These are phyloP conservation scores for Menura novaehollandiae DNA, from an alignment of 2,113 vertebrate genomes.

Conservation along the genomic window DNA sequence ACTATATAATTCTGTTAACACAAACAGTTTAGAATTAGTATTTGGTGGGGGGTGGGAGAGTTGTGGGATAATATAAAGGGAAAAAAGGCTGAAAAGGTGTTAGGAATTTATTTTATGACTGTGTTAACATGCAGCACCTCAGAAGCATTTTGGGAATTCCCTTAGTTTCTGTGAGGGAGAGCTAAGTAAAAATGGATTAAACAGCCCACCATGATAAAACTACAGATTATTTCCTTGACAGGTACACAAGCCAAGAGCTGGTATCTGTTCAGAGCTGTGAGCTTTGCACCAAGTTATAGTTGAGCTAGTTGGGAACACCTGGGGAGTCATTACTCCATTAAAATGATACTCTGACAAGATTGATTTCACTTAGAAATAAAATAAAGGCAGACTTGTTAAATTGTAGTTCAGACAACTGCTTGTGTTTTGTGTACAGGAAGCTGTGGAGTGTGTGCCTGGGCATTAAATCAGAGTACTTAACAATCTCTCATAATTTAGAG, in stretches of 20 bases:
- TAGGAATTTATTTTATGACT: not conserved
- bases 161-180: not conserved
- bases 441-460: not conserved
- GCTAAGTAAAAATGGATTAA: not conserved
- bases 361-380: not conserved
- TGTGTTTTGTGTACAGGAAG: not conserved
- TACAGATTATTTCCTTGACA: not conserved
- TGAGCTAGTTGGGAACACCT: not conserved
- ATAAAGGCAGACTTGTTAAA: not conserved
- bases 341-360: not conserved
- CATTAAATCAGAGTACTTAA: not conserved
- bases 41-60: not conserved
- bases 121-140: not conserved
- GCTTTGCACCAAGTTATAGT: not conserved
- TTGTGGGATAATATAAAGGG: not conserved
- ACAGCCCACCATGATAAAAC: not conserved
- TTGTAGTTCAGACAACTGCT: not conserved
- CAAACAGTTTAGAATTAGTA: not conserved
- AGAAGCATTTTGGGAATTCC: not conserved
- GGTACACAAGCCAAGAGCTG: not conserved
- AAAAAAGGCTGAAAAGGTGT: not conserved
- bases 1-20: not conserved
- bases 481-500: not conserved
- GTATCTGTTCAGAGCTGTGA: not conserved
- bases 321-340: not conserved